phyloP scores from a whole-genome alignment of 2,797 vertebrate species.

The Tapirus indicus region DNA sequence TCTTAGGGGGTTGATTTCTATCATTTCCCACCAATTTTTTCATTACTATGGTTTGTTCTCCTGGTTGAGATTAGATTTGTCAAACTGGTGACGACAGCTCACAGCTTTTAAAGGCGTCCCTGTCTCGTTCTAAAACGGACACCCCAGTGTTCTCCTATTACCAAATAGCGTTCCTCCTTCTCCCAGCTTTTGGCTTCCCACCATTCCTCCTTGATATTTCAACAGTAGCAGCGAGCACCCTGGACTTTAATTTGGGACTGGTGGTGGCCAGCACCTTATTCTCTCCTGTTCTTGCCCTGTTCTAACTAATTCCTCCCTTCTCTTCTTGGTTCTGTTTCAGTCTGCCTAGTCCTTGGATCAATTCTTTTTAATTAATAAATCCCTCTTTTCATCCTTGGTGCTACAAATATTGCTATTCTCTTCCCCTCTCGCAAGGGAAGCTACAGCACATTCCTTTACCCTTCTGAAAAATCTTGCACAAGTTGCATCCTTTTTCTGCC shows the following conservation, averaged over 20 bases:
- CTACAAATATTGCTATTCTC: neutral
- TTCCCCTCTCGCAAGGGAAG: neutral
- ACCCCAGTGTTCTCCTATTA: neutral
- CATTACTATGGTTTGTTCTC: fast-evolving
- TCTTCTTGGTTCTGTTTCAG: neutral
- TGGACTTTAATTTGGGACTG: too few relatives aligned
- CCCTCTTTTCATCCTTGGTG: neutral
- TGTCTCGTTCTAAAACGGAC: neutral
- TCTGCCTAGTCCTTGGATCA: neutral
- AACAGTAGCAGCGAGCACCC: fast-evolving
- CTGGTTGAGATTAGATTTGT: neutral
- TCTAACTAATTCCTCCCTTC: too few relatives aligned
- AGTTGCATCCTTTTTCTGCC: neutral
- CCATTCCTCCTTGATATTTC: neutral
- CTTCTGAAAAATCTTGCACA: neutral
- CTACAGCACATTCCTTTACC: fast-evolving
- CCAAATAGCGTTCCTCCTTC: fast-evolving
- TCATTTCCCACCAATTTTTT: neutral
- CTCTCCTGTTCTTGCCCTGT: neutral
- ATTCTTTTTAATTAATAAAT: too few relatives aligned
- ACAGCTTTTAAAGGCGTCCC: neutral
- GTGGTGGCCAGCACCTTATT: fast-evolving
- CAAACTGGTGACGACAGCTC: neutral
- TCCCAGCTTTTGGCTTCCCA: neutral
- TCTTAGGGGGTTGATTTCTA: neutral